Conservation (phyloP, 1,140 invertebrate genomes). For the Pollicipes pollicipes region DNA sequence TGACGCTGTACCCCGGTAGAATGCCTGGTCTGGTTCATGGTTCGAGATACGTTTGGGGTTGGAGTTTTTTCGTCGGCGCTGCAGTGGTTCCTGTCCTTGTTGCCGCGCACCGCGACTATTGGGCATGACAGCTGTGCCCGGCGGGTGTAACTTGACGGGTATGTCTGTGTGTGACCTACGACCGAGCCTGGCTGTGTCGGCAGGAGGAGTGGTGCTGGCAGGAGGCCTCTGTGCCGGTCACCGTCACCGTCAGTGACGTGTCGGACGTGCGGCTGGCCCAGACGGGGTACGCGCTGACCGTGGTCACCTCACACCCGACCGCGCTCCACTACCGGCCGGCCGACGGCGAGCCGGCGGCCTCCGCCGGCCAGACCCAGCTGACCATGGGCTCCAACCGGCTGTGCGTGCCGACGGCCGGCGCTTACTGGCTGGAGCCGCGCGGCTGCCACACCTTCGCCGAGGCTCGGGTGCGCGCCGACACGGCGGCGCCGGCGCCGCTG, state of each 20-base stretch:
- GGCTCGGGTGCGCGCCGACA: slow-evolving; percentile 29
- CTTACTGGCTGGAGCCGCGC: slow-evolving; percentile 52
- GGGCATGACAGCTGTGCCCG: no score
- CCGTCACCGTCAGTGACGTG: slow-evolving; percentile 43
- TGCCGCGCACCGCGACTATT: no score
- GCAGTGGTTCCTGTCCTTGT: no score
- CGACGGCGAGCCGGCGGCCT: slow-evolving; percentile 46
- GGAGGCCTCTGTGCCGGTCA: slow-evolving; percentile 39
- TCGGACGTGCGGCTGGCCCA: slow-evolving; percentile 52
- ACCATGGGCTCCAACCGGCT: slow-evolving; percentile 35
- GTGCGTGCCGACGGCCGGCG: slow-evolving; percentile 47
- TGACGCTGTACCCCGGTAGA: no score
- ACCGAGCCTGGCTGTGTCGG: no score
- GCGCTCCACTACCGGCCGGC: slow-evolving; percentile 38
- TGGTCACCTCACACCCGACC: slow-evolving; percentile 50
- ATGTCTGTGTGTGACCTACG: no score
- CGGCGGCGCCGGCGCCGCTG: neutral
- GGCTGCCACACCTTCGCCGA: slow-evolving; percentile 60
- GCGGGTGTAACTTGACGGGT: no score
- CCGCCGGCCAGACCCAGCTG: slow-evolving; percentile 64
- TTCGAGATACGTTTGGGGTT: no score
- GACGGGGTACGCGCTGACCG: slow-evolving; percentile 48
- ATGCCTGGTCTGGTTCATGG: no score
- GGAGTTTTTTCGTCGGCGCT: no score
- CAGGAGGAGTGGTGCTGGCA: slow-evolving; percentile 53